Evolutionary conservation across 2,888 invertebrate genomes (phyloP).

Genomic region (Eremobia ochroleuca): DNA sequence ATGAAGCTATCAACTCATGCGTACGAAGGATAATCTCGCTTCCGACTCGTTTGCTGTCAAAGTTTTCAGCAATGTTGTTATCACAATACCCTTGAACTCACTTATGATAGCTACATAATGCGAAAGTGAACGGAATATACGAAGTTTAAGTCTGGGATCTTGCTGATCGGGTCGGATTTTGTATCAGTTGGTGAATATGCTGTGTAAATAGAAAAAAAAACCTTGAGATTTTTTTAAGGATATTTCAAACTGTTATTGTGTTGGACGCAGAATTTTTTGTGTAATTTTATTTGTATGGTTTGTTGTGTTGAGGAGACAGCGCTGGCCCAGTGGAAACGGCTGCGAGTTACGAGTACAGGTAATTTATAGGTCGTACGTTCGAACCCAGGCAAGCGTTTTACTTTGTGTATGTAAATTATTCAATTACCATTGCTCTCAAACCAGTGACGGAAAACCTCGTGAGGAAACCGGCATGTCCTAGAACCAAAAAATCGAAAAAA

Average conservation of each 20-base stretch:
- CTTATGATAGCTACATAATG: slow-evolving; percentile 32
- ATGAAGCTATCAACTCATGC: slow-evolving; percentile 66
- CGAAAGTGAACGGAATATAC: slow-evolving; percentile 39
- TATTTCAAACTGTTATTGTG: slow-evolving; percentile 15
- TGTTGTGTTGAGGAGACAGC: not conserved
- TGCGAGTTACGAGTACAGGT: not conserved
- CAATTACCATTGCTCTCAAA: not conserved
- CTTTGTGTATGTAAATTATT: not conserved
- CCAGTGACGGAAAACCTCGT: not conserved
- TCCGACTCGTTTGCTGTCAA: slow-evolving; percentile 68
- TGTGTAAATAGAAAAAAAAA: slow-evolving; percentile 46
- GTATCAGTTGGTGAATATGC: slow-evolving; percentile 37
- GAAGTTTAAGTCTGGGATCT: slow-evolving; percentile 26
- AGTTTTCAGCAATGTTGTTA: slow-evolving; percentile 73
- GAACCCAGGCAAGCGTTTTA: not conserved
- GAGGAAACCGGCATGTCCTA: not conserved
- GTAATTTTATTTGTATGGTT: not conserved
- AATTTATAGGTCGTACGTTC: not conserved
- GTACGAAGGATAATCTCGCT: slow-evolving; percentile 71
- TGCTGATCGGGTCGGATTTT: slow-evolving; percentile 50
- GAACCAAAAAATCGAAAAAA: not conserved
- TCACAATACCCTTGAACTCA: slow-evolving; percentile 68
- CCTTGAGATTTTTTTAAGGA: slow-evolving; percentile 16
- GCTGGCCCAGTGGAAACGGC: not conserved
- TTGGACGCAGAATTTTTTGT: not conserved